Conservation (phyloP, 1,140 invertebrate genomes). For the Dolichoris vasculosae region DNA sequence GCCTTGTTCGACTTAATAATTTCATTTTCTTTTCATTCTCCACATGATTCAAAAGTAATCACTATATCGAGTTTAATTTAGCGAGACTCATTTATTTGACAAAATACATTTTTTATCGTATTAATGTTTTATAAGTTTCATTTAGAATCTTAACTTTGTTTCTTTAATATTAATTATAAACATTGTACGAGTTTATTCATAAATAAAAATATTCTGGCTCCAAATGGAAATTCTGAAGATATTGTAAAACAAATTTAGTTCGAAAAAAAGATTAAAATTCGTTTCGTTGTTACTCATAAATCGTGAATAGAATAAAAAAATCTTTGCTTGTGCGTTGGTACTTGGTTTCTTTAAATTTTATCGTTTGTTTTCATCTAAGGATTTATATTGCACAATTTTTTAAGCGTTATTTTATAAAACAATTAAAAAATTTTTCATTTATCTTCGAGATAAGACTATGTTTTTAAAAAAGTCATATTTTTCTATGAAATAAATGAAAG, state of each 20-base stretch:
- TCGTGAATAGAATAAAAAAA: neutral
- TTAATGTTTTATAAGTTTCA: neutral
- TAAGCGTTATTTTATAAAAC: neutral
- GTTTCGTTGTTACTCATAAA: neutral
- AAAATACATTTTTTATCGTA: slow-evolving; percentile 3
- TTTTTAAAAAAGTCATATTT: too few species aligned
- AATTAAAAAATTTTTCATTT: neutral
- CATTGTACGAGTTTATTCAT: neutral
- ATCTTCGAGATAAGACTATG: too few species aligned
- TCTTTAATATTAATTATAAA: neutral
- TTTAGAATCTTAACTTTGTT: neutral
- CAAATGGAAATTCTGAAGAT: neutral
- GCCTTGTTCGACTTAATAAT: neutral
- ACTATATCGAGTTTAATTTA: neutral
- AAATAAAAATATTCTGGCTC: neutral
- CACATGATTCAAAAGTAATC: neutral
- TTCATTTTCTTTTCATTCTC: neutral
- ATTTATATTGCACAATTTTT: neutral
- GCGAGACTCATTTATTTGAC: neutral
- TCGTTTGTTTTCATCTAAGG: neutral
- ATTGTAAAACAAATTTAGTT: neutral
- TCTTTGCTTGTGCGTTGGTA: too few species aligned
- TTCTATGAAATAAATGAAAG: too few species aligned
- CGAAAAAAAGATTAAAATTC: neutral
- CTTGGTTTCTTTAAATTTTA: too few species aligned